Evolutionary conservation across 2,888 invertebrate species (phyloP).

Genomic region (Cataglyphis albicans): DNA sequence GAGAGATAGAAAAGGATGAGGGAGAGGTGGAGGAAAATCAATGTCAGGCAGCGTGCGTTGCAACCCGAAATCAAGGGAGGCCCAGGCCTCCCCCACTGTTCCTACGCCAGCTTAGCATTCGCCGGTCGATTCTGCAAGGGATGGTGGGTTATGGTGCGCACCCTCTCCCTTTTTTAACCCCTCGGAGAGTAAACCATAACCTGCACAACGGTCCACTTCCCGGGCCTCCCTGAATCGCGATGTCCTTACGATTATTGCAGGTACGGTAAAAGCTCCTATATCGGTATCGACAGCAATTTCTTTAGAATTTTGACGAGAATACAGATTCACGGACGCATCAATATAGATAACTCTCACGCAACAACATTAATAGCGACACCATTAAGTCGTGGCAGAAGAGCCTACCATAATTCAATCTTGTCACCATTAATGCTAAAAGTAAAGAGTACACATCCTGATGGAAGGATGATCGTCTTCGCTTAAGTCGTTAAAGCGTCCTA

Average conservation of each 20-base stretch:
- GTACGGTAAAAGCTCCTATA: neutral
- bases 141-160: slow-evolving; percentile 53
- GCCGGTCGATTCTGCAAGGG: slow-evolving; percentile 73
- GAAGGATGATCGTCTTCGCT: slow-evolving; percentile 1
- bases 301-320: slow-evolving; percentile 7
- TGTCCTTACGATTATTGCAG: slow-evolving; percentile 45
- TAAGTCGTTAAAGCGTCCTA: slow-evolving; percentile 28
- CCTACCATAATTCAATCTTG: neutral
- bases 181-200: slow-evolving; percentile 81
- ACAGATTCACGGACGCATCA: neutral
- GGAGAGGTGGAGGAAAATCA: slow-evolving; percentile 80
- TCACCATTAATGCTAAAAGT: neutral
- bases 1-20: slow-evolving; percentile 38
- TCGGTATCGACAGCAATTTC: neutral
- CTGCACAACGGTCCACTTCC: slow-evolving; percentile 82
- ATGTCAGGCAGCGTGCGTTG: slow-evolving; percentile 78
- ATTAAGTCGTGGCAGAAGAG: neutral
- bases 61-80: slow-evolving; percentile 77
- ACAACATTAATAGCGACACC: neutral
- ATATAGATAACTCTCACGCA: neutral
- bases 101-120: slow-evolving; percentile 42
- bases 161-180: slow-evolving; percentile 62
- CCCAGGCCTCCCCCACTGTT: slow-evolving; percentile 60
- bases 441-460: neutral
- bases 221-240: slow-evolving; percentile 69